These are phyloP conservation scores for Ischnus inquisitorius DNA, from an alignment of 2,888 invertebrate genomes.

Conservation along the genomic window DNA sequence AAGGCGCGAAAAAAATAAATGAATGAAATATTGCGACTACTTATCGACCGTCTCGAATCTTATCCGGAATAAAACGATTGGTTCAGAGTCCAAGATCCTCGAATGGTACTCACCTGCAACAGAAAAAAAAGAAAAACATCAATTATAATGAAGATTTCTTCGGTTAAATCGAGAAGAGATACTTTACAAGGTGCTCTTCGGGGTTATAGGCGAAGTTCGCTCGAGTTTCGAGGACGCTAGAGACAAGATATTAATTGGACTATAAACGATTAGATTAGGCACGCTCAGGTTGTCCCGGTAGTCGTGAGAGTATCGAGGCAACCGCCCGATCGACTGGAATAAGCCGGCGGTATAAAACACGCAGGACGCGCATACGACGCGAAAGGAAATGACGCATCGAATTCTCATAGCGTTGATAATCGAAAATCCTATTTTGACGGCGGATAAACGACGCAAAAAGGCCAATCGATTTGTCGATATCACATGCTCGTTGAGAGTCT, in stretches of 20 bases:
- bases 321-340: constrained; percentile 72
- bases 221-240: not conserved
- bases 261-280: constrained; percentile 73
- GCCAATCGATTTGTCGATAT: constrained; percentile 4
- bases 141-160: not conserved
- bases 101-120: constrained; percentile 77
- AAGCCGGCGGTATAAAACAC: constrained; percentile 55
- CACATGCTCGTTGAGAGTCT: not conserved
- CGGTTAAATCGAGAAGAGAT: constrained; percentile 20
- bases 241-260: constrained; percentile 71
- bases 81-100: constrained; percentile 15
- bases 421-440: constrained; percentile 48
- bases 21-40: constrained; percentile 21
- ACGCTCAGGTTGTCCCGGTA: constrained; percentile 59
- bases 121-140: constrained; percentile 50
- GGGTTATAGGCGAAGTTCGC: constrained; percentile 16
- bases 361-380: constrained; percentile 48
- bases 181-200: not conserved
- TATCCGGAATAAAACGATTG: constrained; percentile 3
- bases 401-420: not conserved
- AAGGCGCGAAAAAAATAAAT: constrained; percentile 14
- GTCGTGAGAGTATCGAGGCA: constrained; percentile 45
- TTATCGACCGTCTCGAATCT: constrained; percentile 45
- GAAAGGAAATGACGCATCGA: constrained; percentile 22
- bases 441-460: not conserved